Evolutionary conservation across 2,797 vertebrate species (phyloP).

Genomic region (Distichodus sexfasciatus): DNA sequence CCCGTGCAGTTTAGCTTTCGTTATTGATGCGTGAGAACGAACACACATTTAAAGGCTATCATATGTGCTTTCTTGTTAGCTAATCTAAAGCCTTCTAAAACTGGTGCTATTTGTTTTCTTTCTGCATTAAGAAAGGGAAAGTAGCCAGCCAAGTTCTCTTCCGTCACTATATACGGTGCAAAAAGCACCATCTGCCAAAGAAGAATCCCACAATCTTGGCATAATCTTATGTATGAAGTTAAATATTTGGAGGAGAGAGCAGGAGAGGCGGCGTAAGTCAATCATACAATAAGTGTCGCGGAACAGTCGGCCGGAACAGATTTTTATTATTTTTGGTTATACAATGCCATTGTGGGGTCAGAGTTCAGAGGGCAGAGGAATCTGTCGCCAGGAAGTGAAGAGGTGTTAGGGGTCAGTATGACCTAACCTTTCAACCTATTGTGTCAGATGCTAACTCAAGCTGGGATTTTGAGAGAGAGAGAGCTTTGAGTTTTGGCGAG

Average conservation of each 20-base stretch:
- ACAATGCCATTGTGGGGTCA: slow-evolving; percentile 72
- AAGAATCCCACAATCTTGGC: slow-evolving; percentile 62
- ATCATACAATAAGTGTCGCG: slow-evolving; percentile 33
- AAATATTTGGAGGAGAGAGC: slow-evolving; percentile 45
- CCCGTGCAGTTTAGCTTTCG: slow-evolving; percentile 15
- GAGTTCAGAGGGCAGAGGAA: slow-evolving; percentile 69
- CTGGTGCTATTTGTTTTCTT: slow-evolving; percentile 60
- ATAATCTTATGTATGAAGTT: slow-evolving; percentile 69
- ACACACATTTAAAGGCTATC: slow-evolving; percentile 40
- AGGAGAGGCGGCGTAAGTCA: slow-evolving; percentile 33
- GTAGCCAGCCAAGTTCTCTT: slow-evolving; percentile 48
- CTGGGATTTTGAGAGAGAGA: slow-evolving; percentile 51
- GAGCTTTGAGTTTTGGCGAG: slow-evolving; percentile 57
- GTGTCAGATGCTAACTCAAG: slow-evolving; percentile 60
- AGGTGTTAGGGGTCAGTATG: slow-evolving; percentile 57
- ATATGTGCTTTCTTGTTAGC: slow-evolving; percentile 57
- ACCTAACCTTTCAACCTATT: slow-evolving; percentile 68
- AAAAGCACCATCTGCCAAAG: slow-evolving; percentile 69
- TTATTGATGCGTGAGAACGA: slow-evolving; percentile 36
- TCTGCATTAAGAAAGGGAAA: slow-evolving; percentile 69
- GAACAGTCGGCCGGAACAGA: slow-evolving; percentile 59
- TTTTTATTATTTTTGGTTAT: slow-evolving; percentile 74
- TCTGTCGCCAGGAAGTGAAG: slow-evolving; percentile 54
- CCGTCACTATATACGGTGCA: slow-evolving; percentile 42
- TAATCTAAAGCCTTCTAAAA: slow-evolving; percentile 56